These are phyloP conservation scores for Sphaerodactylus townsendi DNA, from an alignment of 2,113 vertebrate genomes.

Conservation along the genomic window DNA sequence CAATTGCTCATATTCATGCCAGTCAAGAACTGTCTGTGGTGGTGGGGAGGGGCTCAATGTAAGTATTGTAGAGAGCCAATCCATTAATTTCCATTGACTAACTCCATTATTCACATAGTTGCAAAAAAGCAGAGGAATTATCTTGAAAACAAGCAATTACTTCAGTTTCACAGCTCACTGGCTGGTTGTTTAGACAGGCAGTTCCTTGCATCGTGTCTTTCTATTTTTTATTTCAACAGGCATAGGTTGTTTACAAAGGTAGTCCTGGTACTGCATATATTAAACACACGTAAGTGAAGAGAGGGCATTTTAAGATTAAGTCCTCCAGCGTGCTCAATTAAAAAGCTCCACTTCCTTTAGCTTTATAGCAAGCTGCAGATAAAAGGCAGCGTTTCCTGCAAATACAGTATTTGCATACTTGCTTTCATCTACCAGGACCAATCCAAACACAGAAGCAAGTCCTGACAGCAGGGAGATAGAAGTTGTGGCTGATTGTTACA, in stretches of 20 bases:
- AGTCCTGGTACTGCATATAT: background rate
- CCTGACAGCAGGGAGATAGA: background rate
- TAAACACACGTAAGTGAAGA: slow-evolving; percentile 16
- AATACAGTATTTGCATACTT: background rate
- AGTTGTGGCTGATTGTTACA: too few relatives aligned
- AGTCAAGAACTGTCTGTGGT: slow-evolving; percentile 33
- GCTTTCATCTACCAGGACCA: background rate
- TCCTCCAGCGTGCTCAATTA: background rate
- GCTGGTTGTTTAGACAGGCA: slow-evolving; percentile 21
- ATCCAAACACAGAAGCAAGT: background rate
- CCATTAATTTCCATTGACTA: slow-evolving; percentile 36
- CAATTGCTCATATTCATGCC: slow-evolving; percentile 28
- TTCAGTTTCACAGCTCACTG: slow-evolving; percentile 43
- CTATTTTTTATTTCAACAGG: background rate
- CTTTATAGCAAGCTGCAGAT: background rate
- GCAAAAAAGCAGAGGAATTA: slow-evolving; percentile 43
- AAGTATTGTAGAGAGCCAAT: slow-evolving; percentile 22
- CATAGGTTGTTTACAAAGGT: slow-evolving; percentile 25
- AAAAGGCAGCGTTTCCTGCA: background rate
- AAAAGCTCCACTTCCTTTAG: background rate
- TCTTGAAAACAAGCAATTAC: slow-evolving; percentile 50
- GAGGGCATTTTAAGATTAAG: slow-evolving; percentile 3
- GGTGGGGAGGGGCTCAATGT: background rate
- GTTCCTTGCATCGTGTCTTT: background rate
- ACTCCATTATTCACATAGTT: slow-evolving; percentile 49